Percentiles rank a stretch among this genome's conserved stretches.
Conservation (phyloP, 2,797 vertebrate genomes). For the Lacerta bilineata region DNA sequence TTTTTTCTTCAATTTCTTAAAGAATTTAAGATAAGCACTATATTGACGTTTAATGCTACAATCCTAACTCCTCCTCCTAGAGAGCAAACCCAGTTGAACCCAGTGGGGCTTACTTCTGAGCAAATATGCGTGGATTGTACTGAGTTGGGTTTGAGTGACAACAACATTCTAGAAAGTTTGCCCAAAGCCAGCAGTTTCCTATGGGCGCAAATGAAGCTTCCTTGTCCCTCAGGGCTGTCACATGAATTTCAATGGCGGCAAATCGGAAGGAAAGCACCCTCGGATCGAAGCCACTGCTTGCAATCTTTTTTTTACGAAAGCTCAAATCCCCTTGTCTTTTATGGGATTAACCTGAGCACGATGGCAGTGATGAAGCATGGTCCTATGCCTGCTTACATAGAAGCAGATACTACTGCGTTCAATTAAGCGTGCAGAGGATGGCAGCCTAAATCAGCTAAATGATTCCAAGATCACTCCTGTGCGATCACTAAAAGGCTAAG, state of each 20-base stretch:
- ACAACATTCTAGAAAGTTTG: neutral
- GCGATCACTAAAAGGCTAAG: neutral
- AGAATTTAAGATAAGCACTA: slow-evolving; percentile 2
- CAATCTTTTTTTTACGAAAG: neutral
- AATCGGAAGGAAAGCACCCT: neutral
- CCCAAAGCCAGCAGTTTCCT: neutral
- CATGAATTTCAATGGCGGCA: neutral
- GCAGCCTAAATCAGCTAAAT: neutral
- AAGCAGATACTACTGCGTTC: neutral
- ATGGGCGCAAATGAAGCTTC: neutral
- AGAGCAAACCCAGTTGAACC: neutral
- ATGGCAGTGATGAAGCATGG: neutral
- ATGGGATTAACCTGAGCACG: neutral
- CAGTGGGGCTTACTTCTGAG: neutral
- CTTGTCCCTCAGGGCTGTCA: neutral
- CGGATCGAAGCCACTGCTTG: neutral
- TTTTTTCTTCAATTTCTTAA: slow-evolving; percentile 21
- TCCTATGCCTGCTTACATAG: neutral
- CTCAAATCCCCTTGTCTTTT: neutral
- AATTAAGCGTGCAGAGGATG: neutral
- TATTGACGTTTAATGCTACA: neutral
- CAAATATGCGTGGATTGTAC: neutral
- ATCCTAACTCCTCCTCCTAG: neutral
- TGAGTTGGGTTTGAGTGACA: neutral
- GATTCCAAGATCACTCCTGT: slow-evolving; percentile 8